phyloP scores from a whole-genome alignment of 2,888 invertebrate genomes.

The Eledone cirrhosa region DNA sequence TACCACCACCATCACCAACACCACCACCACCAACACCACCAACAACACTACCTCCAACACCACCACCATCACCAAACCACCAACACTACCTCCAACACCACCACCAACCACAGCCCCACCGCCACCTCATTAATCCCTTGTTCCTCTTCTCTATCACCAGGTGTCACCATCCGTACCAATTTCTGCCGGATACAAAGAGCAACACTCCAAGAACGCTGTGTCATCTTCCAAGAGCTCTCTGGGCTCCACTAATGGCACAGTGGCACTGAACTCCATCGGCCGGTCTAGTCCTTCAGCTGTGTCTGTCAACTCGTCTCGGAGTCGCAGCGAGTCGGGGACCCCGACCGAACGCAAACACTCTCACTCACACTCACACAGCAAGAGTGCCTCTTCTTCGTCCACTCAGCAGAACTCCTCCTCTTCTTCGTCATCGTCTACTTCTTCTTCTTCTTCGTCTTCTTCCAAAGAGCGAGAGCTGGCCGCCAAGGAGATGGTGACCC shows the following conservation, averaged over 20 bases:
- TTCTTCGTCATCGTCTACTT: background rate
- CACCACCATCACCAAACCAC: too few species aligned
- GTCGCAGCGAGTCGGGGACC: too few species aligned
- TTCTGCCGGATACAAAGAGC: slow-evolving; percentile 1
- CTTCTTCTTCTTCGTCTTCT: slow-evolving; percentile 2
- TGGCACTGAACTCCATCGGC: slow-evolving; percentile 10
- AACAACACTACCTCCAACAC: too few species aligned
- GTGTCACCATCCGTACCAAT: slow-evolving; percentile 1
- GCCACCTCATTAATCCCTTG: too few species aligned
- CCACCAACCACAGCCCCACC: too few species aligned
- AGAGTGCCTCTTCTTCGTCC: background rate
- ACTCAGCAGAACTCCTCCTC: background rate
- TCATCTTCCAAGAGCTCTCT: slow-evolving; percentile 21
- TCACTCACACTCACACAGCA: too few species aligned
- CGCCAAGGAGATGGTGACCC: slow-evolving; percentile 77
- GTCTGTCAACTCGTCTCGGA: background rate
- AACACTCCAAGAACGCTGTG: slow-evolving; percentile 25
- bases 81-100: too few species aligned
- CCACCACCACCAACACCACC: too few species aligned
- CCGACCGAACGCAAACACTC: too few species aligned
- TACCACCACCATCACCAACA: too few species aligned
- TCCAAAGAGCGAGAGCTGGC: slow-evolving; percentile 43
- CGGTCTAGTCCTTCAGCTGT: slow-evolving; percentile 15
- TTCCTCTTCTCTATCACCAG: background rate
- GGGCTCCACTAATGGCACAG: slow-evolving; percentile 15